Evolutionary conservation across 1,140 invertebrate species (phyloP), one percentile per base, ranked within the genome.

Genomic region (Meteorus sp.): DNA sequence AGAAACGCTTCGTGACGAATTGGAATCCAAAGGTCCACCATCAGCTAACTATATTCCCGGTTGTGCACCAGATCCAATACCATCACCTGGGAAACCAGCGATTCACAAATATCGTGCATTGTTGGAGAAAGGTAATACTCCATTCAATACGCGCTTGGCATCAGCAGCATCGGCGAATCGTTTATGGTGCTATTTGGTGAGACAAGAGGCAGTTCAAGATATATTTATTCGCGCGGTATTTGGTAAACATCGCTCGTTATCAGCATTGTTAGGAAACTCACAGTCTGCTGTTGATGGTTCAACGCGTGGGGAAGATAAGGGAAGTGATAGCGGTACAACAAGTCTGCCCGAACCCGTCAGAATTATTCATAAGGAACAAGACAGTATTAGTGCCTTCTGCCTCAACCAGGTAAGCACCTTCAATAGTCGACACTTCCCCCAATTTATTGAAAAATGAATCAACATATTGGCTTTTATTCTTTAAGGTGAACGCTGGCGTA

Each of bases 311-410:
- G 78, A 79, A 59, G 74, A 80, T 54, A 75, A 76, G 56, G 73
- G 73, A 58, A 80, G 78, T 44, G 77, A 81, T 59, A 81, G 81
- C 58, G 83, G 73, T 70, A 85, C 67, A 13, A 73, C 66, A 11
- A 77, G 71, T 62, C 74, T 87, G 60, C 84, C 87, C 43, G 91
- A 92, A 68, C 91, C 94, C 35, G 93, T 98, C 55, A 86, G 95
- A 57, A 95, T 99, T 61, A 96, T 99, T 60, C 97, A 99, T 75
- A 98, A 98, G 81, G 97, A 99, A 75, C 95, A 98, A 82, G 97
- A 99, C 78, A 94, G 94, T 56, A 98, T 99, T 61, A 89, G 94
- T 63, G 92, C 97, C 27, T 99, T 99, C 83, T 97, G 95, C 72
- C 83, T 98, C 39, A 98, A 97, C 83, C 88, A 91, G 80, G 92